Evolutionary conservation across 2,888 invertebrate species (phyloP).

Genomic region (Pseudococcus viburni): DNA sequence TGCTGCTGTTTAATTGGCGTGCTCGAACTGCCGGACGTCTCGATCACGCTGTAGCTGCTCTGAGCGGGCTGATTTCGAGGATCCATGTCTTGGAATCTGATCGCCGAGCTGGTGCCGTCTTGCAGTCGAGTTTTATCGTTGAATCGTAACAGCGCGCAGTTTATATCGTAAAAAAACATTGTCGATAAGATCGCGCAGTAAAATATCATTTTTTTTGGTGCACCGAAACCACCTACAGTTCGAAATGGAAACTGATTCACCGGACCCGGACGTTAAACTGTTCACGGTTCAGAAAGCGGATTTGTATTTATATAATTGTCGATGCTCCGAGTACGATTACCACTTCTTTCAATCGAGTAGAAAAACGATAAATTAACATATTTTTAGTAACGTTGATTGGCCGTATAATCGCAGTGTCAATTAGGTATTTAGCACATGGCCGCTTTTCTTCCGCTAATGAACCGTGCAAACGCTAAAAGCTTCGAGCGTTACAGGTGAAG

Average conservation of each 20-base stretch:
- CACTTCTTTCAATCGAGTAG: conserved; percentile 9
- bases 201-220: conserved; percentile 8
- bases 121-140: background rate
- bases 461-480: background rate
- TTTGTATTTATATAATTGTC: conserved; percentile 22
- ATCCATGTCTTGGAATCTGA: conserved; percentile 53
- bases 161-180: background rate
- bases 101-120: background rate
- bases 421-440: conserved; percentile 42
- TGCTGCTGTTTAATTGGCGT: conserved; percentile 12
- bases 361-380: conserved; percentile 41
- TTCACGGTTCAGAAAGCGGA: conserved; percentile 7
- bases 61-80: conserved; percentile 66
- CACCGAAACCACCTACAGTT: too few species aligned
- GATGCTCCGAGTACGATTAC: background rate
- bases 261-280: conserved; percentile 25
- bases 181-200: conserved; percentile 20
- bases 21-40: conserved; percentile 66
- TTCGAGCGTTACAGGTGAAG: background rate
- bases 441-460: conserved; percentile 17
- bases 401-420: conserved; percentile 19
- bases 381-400: background rate
- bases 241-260: background rate
- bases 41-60: conserved; percentile 67
- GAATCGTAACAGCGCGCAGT: background rate